Conservation (phyloP, 2,797 vertebrate genomes). For the Aselliscus stoliczkanus region DNA sequence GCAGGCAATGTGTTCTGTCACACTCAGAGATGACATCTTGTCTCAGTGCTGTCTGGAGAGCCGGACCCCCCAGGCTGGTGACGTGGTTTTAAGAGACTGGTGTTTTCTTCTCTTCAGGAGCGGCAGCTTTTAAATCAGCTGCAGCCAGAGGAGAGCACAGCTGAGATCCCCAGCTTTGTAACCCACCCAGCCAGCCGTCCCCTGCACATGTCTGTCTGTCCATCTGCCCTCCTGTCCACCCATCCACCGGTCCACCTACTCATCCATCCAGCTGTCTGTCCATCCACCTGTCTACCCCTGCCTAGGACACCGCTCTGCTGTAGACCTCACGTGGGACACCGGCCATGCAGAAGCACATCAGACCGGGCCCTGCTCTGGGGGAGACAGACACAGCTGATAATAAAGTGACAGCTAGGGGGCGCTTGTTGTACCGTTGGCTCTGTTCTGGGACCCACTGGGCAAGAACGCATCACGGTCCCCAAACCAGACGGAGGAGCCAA, state of each 20-base stretch:
- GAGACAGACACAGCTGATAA: accelerated
- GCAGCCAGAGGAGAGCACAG: background rate
- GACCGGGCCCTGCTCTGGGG: accelerated
- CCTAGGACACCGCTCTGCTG: background rate
- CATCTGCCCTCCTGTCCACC: background rate
- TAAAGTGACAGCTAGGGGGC: accelerated
- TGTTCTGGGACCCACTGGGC: background rate
- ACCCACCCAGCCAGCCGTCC: accelerated
- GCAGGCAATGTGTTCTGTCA: accelerated
- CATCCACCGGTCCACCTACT: background rate
- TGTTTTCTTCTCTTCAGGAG: accelerated
- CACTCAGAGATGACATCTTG: background rate
- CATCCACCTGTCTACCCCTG: background rate
- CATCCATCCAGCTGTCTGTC: too few species aligned
- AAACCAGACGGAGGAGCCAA: accelerated
- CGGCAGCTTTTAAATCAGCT: background rate
- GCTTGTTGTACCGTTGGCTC: accelerated
- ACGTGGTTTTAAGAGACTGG: accelerated
- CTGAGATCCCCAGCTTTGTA: accelerated
- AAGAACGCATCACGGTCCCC: accelerated
- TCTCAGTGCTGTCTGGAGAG: background rate
- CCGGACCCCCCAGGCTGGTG: too few species aligned
- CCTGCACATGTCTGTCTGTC: background rate
- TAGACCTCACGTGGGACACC: accelerated
- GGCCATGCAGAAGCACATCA: accelerated